Base-by-base conservation (phyloP, 2,888 invertebrate species). In the Atrina japonica region DNA sequence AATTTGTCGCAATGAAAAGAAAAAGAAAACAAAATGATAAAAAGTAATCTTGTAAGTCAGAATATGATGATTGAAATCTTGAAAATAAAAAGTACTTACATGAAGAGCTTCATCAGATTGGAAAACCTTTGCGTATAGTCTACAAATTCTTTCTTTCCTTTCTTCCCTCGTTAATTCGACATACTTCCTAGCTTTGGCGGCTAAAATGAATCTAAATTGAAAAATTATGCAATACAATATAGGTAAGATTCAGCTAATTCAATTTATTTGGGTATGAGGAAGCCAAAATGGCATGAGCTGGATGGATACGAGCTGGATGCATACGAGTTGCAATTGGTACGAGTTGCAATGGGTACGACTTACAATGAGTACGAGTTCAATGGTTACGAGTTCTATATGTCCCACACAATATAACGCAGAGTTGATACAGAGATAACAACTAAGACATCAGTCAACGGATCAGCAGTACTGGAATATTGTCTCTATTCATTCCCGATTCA, bases 151-250 rank as follows among this genome's bases (percentile, higher is more conserved):
- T 11, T 70, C 16, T 69, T 83, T 81, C 25, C 88, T 70, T 63
- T 88, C 86, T 43, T 85, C 87, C 45, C 70, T 71, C 11, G 77
- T 82, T 68, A 86, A 21, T 1, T 60, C 47, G 5, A 64, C 49
- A 9, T 83, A 63, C 23, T 73, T 66, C n/a, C 85, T 74, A 11
- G 86, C 86, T 58, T 83, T 83, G 66, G 87, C 85, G 2, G 86
- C 88, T 30, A 84, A 64, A 35, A 88, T 83, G 67, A 89, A 88
- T 21, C 89, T 88, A 56, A 25, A 77, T n/a, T n/a, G n/a, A n/a
- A n/a, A n/a, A n/a, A n/a, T n/a, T 73, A 29, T n/a, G 1, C 61
- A 29, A 61, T 52, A 45, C 2, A 29, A 35, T 14, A 49, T 14
- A 16, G 11, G 1, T 41, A 41, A 41, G 41, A 16, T 14, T 41